These are phyloP conservation scores for Tanaodytes sp. DNA, from an alignment of 2,888 invertebrate species.

Conservation along the genomic window DNA sequence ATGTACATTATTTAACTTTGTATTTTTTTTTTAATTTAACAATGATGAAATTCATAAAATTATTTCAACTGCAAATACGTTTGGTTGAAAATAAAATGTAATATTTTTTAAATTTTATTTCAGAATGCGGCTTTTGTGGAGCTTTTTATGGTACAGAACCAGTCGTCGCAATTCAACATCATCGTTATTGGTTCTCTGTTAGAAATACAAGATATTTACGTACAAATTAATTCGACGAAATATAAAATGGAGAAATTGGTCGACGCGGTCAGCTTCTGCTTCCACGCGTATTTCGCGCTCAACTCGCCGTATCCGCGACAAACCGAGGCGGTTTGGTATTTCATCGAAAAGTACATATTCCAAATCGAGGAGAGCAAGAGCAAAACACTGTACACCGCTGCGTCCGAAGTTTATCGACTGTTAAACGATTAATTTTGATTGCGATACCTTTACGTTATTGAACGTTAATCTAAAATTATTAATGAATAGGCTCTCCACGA, in stretches of 20 bases:
- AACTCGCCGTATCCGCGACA: background rate
- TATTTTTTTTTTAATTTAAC: constrained; percentile 8
- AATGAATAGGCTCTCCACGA: too few species aligned
- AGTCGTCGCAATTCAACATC: background rate
- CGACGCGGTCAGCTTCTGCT: background rate
- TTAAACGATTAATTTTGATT: too few species aligned
- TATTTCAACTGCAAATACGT: too few species aligned
- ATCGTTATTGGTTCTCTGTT: constrained; percentile 12
- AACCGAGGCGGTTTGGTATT: constrained; percentile 2
- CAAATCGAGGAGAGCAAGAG: background rate
- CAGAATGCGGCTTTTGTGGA: too few species aligned
- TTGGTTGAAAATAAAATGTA: too few species aligned
- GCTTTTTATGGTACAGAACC: too few species aligned
- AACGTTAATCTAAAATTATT: too few species aligned
- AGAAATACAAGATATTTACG: background rate
- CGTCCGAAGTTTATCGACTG: too few species aligned
- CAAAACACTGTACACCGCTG: background rate
- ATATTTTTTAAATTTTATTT: too few species aligned
- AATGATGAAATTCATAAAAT: background rate
- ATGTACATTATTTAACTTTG: background rate
- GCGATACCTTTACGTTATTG: too few species aligned
- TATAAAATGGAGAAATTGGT: background rate
- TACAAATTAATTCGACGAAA: background rate
- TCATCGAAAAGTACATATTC: constrained; percentile 6
- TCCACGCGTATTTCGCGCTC: constrained; percentile 5